Base-by-base conservation (phyloP, 2,888 invertebrate species). In the Heliconius sara region DNA sequence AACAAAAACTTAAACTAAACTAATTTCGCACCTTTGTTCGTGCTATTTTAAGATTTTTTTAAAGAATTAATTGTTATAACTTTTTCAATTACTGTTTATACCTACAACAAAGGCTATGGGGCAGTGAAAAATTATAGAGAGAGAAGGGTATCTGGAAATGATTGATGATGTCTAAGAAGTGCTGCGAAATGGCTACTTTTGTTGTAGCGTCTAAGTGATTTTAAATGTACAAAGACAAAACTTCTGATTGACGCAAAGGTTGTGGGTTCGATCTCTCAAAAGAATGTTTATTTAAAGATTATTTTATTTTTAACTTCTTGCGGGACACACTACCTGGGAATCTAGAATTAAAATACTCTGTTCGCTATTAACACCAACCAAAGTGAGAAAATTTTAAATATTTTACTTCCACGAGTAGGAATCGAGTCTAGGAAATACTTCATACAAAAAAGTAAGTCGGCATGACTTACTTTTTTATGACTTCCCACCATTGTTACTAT, bases 101-200 rank as follows among this genome's bases (percentile, higher is more conserved):
- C 75, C 67, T 60, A 65, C 78, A 57, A 78, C 78, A 80, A 78
- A 75, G 60, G 77, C 72, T 57, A 30, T 67, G 27, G 52, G 57
- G 72, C 79, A 76, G 72, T 80, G 80, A 80, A 73, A 80, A 80
- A 80, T 80, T 78, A 78, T 78, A 57, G 75, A 66, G 66, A 57
- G 70, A 65, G 66, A 78, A 70, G 52, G 25, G 63, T 75, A 75
- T 75, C 75, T 71, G 76, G 67, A 52, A 65, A 76, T 78, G 80
- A 80, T 80, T 75, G 78, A 80, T 80, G 76, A 76, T 66, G 30
- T 57, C 39, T 63, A 75, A 65, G 16, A 66, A 65, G 39, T 66
- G 73, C 66, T 68, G 57, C 27, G 73, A 78, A 60, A 57, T n/a
- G 67, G 60, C 72, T 34, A 60, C 57, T 43, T 67, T 74, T 74